Evolutionary conservation across 2,113 vertebrate species (phyloP), one percentile per base, ranked within the genome.

Genomic region (Zosterops lateralis): DNA sequence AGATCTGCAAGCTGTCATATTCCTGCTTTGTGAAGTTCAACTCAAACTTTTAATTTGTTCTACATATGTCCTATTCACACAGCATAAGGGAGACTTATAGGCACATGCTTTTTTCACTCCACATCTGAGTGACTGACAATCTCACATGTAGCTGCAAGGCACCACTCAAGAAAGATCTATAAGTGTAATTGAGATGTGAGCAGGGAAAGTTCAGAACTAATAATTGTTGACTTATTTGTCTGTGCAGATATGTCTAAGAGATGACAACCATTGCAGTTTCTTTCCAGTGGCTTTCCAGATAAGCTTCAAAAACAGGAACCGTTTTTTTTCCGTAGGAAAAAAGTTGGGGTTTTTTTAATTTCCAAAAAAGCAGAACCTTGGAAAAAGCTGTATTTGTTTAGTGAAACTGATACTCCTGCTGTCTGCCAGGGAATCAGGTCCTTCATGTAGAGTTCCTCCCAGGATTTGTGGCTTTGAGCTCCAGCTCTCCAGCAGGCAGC

Each of bases 331-430:
- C 12, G 2, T 47, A 44, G 32, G 54, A 85, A 93, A 64, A 29
- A 45, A 0, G 0, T 38, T 6, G 7, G 4, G 2, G 7, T n/a
- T 58, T 51, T 56, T 73, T 71, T 7, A 15, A 74, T 82, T 94
- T 95, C 82, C 72, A 90, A 60, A 76, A 90, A 92, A 88, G 64
- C 67, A 85, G 36, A 73, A 85, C 36, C 28, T 47, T 28, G 44
- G 38, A n/a, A 91, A 85, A 85, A 7, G 22, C 38, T 47, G 29
- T 80, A 34, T 74, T 73, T 88, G 50, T 60, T 88, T 26, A 71
- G 24, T 71, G 78, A 93, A 87, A 91, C 34, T 61, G 54, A 40
- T 73, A 70, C 9, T 83, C 22, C n/a, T 80, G 50, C 54, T 0
- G 0, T 80, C 51, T 93, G 71, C 34, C 51, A 25, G 66, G 75